Conservation (phyloP, 2,113 vertebrate species). For the Mobula birostris region DNA sequence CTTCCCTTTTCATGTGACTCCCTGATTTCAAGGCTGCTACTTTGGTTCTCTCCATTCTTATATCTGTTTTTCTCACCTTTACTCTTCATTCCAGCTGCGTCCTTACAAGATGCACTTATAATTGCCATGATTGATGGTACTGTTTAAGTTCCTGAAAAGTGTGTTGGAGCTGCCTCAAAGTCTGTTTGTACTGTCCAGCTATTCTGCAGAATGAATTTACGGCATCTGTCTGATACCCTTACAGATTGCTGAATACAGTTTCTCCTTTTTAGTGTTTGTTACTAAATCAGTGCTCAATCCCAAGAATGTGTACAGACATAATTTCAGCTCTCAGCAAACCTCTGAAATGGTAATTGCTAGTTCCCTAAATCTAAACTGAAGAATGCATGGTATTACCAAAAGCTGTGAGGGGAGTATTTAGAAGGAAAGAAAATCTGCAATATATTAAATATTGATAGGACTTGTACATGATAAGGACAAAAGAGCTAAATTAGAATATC, state of each 20-base stretch:
- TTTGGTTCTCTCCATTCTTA: background rate
- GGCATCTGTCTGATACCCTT: background rate
- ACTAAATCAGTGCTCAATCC: background rate
- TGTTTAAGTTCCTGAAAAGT: background rate
- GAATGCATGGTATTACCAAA: background rate
- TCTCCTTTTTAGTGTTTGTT: background rate
- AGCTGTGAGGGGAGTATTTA: background rate
- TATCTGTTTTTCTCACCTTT: background rate
- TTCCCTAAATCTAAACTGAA: background rate
- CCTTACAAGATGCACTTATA: background rate
- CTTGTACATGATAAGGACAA: background rate
- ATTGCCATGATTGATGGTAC: background rate
- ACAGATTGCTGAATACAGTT: background rate
- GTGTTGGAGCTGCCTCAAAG: background rate
- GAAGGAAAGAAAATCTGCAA: background rate
- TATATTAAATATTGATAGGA: too few relatives aligned
- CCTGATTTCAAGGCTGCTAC: background rate
- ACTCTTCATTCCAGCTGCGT: background rate
- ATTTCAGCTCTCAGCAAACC: background rate
- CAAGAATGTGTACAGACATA: background rate
- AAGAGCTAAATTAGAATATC: too few relatives aligned
- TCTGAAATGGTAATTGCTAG: background rate
- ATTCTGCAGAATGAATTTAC: background rate
- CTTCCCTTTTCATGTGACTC: background rate
- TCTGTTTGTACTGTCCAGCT: background rate